Conservation (phyloP, 2,113 vertebrate species). For the Globicephala melas region DNA sequence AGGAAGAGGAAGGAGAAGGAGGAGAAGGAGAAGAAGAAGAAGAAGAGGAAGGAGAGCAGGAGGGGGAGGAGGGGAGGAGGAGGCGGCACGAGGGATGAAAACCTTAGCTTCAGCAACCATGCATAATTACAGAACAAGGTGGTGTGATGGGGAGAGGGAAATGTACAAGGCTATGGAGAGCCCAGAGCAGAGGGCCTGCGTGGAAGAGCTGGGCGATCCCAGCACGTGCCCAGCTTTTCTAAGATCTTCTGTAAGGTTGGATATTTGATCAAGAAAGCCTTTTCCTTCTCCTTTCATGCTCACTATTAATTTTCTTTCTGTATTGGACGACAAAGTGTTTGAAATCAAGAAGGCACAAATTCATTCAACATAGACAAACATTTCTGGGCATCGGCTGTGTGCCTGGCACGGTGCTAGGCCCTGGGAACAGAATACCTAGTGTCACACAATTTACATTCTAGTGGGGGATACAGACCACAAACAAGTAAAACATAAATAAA, state of each 20-base stretch:
- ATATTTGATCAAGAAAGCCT: not conserved
- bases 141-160: fast-evolving
- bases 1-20: fast-evolving
- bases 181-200: not conserved
- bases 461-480: not conserved
- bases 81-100: not conserved
- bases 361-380: not conserved
- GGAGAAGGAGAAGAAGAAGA: not conserved
- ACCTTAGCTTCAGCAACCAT: not conserved
- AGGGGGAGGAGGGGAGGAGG: not conserved
- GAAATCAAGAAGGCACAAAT: not conserved
- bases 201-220: not conserved
- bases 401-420: not conserved
- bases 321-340: not conserved
- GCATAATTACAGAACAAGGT: not conserved
- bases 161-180: too few species aligned
- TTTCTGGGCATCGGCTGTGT: not conserved
- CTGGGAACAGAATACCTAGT: not conserved
- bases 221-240: not conserved
- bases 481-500: not conserved
- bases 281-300: not conserved
- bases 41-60: too few species aligned
- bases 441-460: not conserved
- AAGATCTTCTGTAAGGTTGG: not conserved
- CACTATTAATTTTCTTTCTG: not conserved